Conservation (phyloP, 2,888 invertebrate species). For the Harmothoe impar region DNA sequence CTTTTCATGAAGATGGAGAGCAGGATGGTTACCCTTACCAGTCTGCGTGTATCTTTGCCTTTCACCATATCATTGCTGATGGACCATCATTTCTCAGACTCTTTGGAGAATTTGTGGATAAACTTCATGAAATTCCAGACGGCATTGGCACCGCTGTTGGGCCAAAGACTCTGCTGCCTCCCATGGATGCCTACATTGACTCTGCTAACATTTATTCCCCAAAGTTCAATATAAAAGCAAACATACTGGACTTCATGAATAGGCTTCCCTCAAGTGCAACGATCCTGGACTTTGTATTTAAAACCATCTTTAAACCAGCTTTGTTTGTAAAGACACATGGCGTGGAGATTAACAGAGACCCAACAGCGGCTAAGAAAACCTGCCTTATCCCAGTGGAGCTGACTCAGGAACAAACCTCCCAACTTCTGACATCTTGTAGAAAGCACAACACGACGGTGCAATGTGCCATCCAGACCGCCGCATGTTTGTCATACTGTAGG, state of each 20-base stretch:
- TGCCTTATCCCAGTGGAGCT: neutral
- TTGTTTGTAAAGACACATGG: neutral
- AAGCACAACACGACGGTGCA: neutral
- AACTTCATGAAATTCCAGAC: neutral
- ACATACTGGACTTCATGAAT: neutral
- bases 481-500: neutral
- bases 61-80: neutral
- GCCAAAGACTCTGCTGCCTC: neutral
- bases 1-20: neutral
- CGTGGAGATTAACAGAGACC: neutral
- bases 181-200: constrained; percentile 16
- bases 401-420: neutral
- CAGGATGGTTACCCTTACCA: neutral
- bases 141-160: neutral
- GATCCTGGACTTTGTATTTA: neutral
- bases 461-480: neutral
- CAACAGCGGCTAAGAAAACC: neutral
- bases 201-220: no score
- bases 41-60: neutral
- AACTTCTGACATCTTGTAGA: neutral
- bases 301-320: neutral
- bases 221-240: no score
- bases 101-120: neutral
- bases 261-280: neutral
- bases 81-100: neutral